Percentiles rank a stretch among this genome's conserved stretches.
Conservation (phyloP, 2,797 vertebrate species). For the Anomalospiza imberbis region DNA sequence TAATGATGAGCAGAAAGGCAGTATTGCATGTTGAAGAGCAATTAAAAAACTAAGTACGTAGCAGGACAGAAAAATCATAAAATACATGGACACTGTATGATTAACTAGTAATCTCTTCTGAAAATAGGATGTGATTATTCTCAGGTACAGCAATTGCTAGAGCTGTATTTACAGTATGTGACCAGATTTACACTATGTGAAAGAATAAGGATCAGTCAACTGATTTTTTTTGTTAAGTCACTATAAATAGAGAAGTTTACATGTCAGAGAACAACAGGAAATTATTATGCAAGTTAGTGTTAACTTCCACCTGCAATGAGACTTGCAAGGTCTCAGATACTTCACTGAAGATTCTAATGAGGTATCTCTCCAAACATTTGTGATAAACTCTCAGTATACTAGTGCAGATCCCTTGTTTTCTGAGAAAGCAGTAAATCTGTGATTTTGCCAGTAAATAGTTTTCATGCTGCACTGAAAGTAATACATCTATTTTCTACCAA, state of each 20-base stretch:
- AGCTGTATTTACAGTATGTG: neutral
- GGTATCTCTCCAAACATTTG: neutral
- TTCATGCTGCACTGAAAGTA: neutral
- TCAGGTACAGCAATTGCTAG: neutral
- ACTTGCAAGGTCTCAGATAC: neutral
- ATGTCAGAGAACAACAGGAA: conserved; percentile 16
- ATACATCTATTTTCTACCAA: neutral
- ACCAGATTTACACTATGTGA: neutral
- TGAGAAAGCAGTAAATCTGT: neutral
- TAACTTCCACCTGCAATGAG: neutral
- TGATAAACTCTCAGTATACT: neutral
- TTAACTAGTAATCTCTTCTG: neutral
- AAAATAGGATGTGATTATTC: neutral
- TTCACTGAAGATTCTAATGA: no score
- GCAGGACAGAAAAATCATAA: neutral
- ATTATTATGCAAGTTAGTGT: neutral
- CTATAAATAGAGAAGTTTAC: conserved; percentile 34
- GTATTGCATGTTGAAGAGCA: neutral
- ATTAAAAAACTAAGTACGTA: neutral
- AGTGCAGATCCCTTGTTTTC: neutral
- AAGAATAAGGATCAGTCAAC: neutral
- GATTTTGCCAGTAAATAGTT: neutral
- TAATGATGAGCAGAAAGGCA: neutral
- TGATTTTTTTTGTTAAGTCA: conserved; percentile 39
- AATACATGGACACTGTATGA: neutral